Evolutionary conservation across 1,140 invertebrate genomes (phyloP).

Genomic region (Maniola jurtina): DNA sequence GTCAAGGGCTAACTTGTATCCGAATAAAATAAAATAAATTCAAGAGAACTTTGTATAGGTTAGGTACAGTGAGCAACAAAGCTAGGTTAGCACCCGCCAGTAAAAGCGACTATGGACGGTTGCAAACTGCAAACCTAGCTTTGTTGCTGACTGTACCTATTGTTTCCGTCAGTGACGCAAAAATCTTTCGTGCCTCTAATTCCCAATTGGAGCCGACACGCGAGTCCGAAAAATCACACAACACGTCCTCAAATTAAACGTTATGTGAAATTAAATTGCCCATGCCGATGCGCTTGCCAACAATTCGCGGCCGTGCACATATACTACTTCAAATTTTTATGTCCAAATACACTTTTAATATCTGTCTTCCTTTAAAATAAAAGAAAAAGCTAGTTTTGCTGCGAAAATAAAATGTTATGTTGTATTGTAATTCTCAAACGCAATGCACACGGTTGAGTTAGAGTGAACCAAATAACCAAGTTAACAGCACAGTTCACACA

Average conservation of each 20-base stretch:
- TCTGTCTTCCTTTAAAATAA: conserved; percentile 4
- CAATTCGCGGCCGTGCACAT: conserved; percentile 15
- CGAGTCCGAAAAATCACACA: conserved; percentile 38
- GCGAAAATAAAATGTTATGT: too few species aligned
- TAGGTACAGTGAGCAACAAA: too few species aligned
- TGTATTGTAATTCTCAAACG: too few species aligned
- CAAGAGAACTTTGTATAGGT: too few species aligned
- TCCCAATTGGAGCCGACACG: conserved; percentile 38
- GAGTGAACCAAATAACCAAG: too few species aligned
- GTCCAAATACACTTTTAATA: conserved; percentile 13
- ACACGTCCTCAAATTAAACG: conserved; percentile 46
- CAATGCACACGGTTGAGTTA: too few species aligned
- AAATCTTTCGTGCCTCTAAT: conserved; percentile 35
- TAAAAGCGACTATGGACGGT: too few species aligned
- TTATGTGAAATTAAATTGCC: conserved; percentile 50
- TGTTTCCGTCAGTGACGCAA: neutral
- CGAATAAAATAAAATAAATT: too few species aligned
- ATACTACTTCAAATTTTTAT: neutral
- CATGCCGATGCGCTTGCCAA: conserved; percentile 36
- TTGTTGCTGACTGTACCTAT: neutral
- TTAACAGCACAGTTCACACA: too few species aligned
- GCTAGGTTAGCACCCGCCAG: too few species aligned
- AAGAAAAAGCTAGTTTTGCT: neutral
- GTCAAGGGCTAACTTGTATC: too few species aligned
- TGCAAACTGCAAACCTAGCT: too few species aligned